phyloP scores from a whole-genome alignment of 2,888 invertebrate species.

The Camptogramma bilineatum region DNA sequence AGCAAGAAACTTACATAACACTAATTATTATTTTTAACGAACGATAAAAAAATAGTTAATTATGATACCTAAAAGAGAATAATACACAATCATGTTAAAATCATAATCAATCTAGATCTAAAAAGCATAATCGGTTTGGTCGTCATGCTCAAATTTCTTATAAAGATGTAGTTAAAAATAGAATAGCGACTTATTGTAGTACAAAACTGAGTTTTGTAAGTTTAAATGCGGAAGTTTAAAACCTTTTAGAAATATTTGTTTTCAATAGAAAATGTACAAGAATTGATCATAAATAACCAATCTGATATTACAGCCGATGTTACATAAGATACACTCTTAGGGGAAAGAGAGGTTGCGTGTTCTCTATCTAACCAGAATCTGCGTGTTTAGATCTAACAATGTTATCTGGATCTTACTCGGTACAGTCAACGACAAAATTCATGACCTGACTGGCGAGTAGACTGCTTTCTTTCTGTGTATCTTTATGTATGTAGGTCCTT shows the following conservation, averaged over 20 bases:
- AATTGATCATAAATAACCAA: conserved; percentile 32
- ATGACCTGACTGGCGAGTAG: not conserved
- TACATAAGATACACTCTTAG: conserved; percentile 28
- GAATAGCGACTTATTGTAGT: not conserved
- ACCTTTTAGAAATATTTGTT: conserved; percentile 1
- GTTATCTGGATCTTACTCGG: conserved; percentile 37
- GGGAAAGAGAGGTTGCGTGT: conserved; percentile 29
- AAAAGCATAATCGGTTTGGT: no score
- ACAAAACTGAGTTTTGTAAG: not conserved
- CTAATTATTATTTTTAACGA: no score
- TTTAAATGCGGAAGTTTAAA: conserved; percentile 7
- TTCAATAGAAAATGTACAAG: conserved; percentile 24
- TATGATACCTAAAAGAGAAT: no score
- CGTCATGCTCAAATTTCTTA: no score
- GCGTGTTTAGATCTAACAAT: conserved; percentile 39
- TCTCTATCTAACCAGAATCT: conserved; percentile 28
- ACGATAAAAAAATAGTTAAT: no score
- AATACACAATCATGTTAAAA: no score
- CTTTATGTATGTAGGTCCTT: no score
- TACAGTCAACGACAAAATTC: conserved; percentile 16
- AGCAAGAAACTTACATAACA: no score
- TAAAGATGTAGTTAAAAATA: no score
- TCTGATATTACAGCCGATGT: conserved; percentile 23
- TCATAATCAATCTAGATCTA: no score
- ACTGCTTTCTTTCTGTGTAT: not conserved